phyloP scores from a whole-genome alignment of 2,888 invertebrate species.

The Ferdinandea cuprea region DNA sequence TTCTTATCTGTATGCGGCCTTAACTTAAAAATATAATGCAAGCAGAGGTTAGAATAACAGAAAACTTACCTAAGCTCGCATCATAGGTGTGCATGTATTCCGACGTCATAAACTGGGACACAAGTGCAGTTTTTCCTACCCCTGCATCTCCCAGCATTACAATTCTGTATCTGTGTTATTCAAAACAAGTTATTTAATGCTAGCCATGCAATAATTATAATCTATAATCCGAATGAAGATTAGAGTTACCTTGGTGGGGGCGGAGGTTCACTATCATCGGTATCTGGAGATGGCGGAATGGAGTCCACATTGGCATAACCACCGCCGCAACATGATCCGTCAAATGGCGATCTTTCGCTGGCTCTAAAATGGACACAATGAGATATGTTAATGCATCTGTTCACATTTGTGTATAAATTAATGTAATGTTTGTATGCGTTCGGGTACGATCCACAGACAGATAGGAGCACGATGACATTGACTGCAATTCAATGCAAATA shows the following conservation, averaged over 20 bases:
- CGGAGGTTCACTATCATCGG: constrained; percentile 87
- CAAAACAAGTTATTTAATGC: background rate
- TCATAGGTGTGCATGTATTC: constrained; percentile 98
- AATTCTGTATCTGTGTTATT: constrained; percentile 90
- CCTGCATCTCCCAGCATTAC: constrained; percentile 93
- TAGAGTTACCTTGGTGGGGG: constrained; percentile 78
- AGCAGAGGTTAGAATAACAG: background rate
- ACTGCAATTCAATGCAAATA: too few species aligned
- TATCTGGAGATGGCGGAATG: constrained; percentile 89
- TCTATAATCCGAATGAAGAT: background rate
- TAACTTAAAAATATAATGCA: too few species aligned
- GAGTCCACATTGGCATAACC: constrained; percentile 91
- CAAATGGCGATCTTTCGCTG: constrained; percentile 92
- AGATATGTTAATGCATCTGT: constrained; percentile 6
- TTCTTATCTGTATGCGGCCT: too few species aligned
- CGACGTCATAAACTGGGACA: constrained; percentile 97
- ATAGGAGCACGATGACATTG: too few species aligned
- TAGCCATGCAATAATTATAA: background rate
- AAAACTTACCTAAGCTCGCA: constrained; percentile 90
- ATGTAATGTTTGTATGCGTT: background rate
- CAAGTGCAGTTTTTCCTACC: constrained; percentile 95
- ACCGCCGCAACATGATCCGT: constrained; percentile 92
- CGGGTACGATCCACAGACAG: too few species aligned
- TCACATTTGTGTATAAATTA: too few species aligned
- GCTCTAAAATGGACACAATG: constrained; percentile 86